A percentile compares a stretch with the other conserved stretches of the same genome.
These are phyloP conservation scores for Torymus tubicola DNA, from an alignment of 2,888 invertebrate genomes.

Conservation along the genomic window DNA sequence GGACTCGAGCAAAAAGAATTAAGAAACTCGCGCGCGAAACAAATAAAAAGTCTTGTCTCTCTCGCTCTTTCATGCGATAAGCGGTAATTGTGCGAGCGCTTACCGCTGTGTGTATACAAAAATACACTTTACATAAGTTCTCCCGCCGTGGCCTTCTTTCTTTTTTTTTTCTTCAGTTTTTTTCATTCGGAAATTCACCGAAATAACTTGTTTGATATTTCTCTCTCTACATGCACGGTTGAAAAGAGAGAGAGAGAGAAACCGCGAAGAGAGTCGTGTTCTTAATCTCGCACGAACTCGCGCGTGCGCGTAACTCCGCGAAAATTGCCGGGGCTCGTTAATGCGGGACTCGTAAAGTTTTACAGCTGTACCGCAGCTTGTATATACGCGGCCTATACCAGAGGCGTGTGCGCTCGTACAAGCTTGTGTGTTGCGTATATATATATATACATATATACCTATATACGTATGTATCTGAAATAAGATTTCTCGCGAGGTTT, in stretches of 20 bases:
- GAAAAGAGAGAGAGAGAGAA: constrained; percentile 7
- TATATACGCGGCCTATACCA: neutral
- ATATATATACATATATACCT: too few relatives aligned
- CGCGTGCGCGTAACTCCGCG: constrained; percentile 37
- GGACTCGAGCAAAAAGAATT: neutral
- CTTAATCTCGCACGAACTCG: constrained; percentile 30
- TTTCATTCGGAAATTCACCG: constrained; percentile 37
- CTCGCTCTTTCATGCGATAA: constrained; percentile 34
- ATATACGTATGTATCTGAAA: too few relatives aligned
- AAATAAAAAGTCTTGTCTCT: constrained; percentile 3
- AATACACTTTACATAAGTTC: constrained; percentile 45
- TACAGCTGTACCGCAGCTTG: constrained; percentile 34
- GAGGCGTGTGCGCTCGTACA: constrained; percentile 15
- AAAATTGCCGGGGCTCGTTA: constrained; percentile 55
- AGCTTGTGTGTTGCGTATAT: too few relatives aligned
- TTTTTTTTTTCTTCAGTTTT: neutral
- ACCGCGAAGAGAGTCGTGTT: constrained; percentile 13
- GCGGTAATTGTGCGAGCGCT: constrained; percentile 31
- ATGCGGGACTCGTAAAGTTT: constrained; percentile 56
- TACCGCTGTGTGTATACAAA: constrained; percentile 8
- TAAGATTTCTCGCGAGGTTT: too few relatives aligned
- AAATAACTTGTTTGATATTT: constrained; percentile 48
- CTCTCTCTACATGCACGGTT: neutral
- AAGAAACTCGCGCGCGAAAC: constrained; percentile 23
- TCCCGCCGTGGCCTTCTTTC: neutral